Evolutionary conservation across 2,113 vertebrate species (phyloP).

Genomic region (Microcebus jonahi): DNA sequence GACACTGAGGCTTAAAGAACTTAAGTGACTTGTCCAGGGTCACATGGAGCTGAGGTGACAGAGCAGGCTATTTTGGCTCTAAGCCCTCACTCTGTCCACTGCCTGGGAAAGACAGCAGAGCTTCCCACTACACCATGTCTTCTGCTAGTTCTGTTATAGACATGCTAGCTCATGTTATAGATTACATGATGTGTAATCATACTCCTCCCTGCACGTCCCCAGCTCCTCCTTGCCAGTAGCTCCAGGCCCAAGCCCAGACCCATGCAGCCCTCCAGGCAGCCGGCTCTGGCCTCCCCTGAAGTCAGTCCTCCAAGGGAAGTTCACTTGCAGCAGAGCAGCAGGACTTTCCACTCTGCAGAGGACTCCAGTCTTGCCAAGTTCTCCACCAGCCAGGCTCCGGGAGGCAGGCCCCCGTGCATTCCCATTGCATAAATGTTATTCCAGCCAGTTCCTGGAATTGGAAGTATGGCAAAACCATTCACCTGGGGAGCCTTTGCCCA

Average conservation of each 20-base stretch:
- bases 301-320: not conserved
- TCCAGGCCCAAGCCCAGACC: not conserved
- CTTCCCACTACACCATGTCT: not conserved
- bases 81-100: not conserved
- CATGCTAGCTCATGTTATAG: no score
- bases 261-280: not conserved
- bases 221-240: not conserved
- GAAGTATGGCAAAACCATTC: slow-evolving; percentile 79
- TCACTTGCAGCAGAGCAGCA: slow-evolving; percentile 71
- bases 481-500: slow-evolving; percentile 73
- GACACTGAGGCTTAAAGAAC: not conserved
- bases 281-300: not conserved
- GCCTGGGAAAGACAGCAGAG: not conserved
- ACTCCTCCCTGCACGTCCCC: no score
- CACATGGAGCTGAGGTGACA: not conserved
- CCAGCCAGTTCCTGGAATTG: slow-evolving; percentile 73
- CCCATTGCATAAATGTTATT: slow-evolving; percentile 62
- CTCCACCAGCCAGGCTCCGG: slow-evolving; percentile 72
- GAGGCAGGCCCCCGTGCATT: slow-evolving; percentile 37
- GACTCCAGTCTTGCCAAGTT: slow-evolving; percentile 54
- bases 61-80: not conserved
- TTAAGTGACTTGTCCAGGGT: not conserved
- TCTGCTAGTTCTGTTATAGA: not conserved
- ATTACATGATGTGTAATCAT: not conserved
- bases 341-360: slow-evolving; percentile 58